phyloP scores from a whole-genome alignment of 2,888 invertebrate species.

The Eupithecia pulchellata region DNA sequence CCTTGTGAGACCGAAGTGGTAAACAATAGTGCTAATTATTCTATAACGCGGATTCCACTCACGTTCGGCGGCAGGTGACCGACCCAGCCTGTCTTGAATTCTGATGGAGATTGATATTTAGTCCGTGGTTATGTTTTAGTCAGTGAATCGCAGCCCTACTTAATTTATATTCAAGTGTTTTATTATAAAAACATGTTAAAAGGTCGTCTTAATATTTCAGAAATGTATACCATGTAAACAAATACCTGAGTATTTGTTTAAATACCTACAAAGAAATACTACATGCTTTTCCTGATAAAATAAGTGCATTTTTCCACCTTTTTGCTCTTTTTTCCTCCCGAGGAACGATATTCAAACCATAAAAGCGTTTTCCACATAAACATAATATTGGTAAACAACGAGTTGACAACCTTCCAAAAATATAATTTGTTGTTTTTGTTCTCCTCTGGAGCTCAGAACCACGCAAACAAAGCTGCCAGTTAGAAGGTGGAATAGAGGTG shows the following conservation, averaged over 20 bases:
- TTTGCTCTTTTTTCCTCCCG: not conserved
- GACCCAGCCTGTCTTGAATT: conserved; percentile 43
- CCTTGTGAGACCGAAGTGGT: conserved; percentile 26
- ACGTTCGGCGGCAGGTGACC: conserved; percentile 43
- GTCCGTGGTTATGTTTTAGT: conserved; percentile 27
- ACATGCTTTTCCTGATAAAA: not conserved
- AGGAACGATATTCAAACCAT: conserved; percentile 41
- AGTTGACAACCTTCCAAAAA: conserved; percentile 68
- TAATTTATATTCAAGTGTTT: conserved; percentile 10
- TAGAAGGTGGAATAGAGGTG: conserved; percentile 49
- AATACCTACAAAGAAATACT: not conserved
- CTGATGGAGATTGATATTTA: conserved; percentile 41
- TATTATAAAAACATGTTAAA: not conserved
- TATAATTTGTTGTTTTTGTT: conserved; percentile 55
- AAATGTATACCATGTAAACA: not conserved
- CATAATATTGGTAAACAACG: conserved; percentile 61
- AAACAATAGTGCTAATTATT: conserved; percentile 41
- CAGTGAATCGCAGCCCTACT: conserved; percentile 5
- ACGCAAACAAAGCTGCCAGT: conserved; percentile 51
- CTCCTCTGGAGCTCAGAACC: conserved; percentile 41
- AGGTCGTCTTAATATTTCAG: no score
- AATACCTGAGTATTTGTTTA: not conserved
- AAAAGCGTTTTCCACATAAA: conserved; percentile 51
- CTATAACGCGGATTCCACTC: conserved; percentile 33
- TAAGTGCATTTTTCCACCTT: not conserved